Conservation (phyloP, 2,113 vertebrate genomes). For the Fukomys damarensis region DNA sequence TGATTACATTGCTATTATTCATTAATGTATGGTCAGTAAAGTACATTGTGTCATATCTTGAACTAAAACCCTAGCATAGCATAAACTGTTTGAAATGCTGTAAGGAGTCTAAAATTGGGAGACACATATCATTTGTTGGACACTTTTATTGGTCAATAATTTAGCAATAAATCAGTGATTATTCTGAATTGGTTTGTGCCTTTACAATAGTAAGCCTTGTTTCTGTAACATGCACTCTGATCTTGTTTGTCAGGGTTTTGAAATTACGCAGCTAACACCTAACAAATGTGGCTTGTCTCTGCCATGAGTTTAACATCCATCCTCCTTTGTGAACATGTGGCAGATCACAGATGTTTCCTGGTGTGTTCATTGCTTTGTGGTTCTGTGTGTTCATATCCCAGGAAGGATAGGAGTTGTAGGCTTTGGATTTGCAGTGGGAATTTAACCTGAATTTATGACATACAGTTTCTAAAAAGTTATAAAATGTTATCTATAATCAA, state of each 20-base stretch:
- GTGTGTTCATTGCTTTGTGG: neutral
- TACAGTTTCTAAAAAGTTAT: neutral
- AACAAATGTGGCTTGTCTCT: neutral
- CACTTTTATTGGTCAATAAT: neutral
- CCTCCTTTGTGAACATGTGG: neutral
- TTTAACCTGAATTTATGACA: neutral
- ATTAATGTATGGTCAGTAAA: constrained; percentile 6
- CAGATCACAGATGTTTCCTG: neutral
- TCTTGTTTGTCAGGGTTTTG: neutral
- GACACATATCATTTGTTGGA: neutral
- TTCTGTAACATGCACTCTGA: neutral
- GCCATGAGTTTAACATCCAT: neutral
- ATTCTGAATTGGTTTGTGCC: neutral
- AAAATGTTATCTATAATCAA: neutral
- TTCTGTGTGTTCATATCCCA: neutral
- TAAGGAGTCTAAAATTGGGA: constrained; percentile 6
- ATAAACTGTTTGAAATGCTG: neutral
- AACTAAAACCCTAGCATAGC: constrained; percentile 38
- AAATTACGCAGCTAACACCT: neutral
- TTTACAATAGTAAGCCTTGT: neutral
- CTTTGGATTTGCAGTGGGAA: neutral
- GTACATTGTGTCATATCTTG: constrained; percentile 34
- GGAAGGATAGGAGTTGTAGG: neutral
- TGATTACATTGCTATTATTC: constrained; percentile 67
- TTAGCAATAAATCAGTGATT: neutral